phyloP scores from a whole-genome alignment of 2,797 vertebrate genomes.

The Argyrosomus regius region DNA sequence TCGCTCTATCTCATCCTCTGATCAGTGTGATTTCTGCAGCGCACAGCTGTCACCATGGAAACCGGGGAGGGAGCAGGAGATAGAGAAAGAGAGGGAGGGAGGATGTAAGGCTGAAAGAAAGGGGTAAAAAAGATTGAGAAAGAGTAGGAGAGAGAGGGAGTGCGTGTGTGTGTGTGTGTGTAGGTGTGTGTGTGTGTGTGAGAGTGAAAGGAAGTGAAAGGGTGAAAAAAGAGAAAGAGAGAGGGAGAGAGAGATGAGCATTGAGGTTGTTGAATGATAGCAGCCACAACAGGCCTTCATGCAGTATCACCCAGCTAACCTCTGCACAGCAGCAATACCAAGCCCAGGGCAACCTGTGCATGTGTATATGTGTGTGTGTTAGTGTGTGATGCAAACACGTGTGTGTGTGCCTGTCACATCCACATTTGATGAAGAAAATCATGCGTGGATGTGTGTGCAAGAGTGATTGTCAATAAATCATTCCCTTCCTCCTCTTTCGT shows the following conservation, averaged over 20 bases:
- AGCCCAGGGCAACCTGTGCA: slow-evolving; percentile 44
- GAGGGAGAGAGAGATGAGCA: slow-evolving; percentile 41
- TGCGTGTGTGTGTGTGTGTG: too few species aligned
- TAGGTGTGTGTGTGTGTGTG: neutral
- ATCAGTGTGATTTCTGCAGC: slow-evolving; percentile 85
- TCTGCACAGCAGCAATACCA: slow-evolving; percentile 69
- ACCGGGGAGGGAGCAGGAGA: slow-evolving; percentile 75
- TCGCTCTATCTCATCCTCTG: slow-evolving; percentile 79
- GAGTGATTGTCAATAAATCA: slow-evolving; percentile 63
- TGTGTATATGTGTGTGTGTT: slow-evolving; percentile 16
- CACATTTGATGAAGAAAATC: slow-evolving; percentile 40
- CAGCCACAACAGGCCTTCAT: slow-evolving; percentile 65
- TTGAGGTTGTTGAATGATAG: slow-evolving; percentile 63
- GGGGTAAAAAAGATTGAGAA: slow-evolving; percentile 53
- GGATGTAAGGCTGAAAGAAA: slow-evolving; percentile 54
- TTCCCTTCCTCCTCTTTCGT: slow-evolving; percentile 23
- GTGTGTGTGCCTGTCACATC: slow-evolving; percentile 23
- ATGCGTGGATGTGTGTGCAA: slow-evolving; percentile 15
- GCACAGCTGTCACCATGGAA: slow-evolving; percentile 86
- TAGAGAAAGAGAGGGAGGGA: slow-evolving; percentile 43
- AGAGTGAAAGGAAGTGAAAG: slow-evolving; percentile 1
- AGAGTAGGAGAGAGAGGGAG: slow-evolving; percentile 31
- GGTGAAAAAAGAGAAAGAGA: slow-evolving; percentile 5
- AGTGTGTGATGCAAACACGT: slow-evolving; percentile 14
- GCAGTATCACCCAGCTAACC: slow-evolving; percentile 68